Base-by-base conservation (phyloP, 2,797 vertebrate genomes). In the Hippoglossus hippoglossus region DNA sequence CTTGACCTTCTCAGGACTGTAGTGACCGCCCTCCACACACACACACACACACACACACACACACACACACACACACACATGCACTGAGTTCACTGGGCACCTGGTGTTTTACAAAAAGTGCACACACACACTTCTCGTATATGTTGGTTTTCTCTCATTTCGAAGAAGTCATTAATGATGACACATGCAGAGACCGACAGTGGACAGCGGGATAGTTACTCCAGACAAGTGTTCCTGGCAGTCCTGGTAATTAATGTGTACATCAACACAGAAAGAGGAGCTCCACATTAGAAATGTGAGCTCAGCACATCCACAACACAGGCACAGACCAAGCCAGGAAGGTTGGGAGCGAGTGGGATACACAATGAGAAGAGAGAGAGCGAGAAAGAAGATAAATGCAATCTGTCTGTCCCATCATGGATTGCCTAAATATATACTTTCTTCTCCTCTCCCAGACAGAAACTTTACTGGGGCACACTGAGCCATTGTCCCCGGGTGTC, bases 231-330 rank as follows among this genome's bases (percentile, higher is more conserved):
- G 90, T 94, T 90, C 92, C 91, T 89, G 89, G 90, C 88, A 91
- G 90, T 88, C 81, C 63, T 79, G 81, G 89, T 95, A 95, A 95
- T 95, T 94, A 94, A 95, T 94, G 94, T 92, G 87, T 91, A 84
- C 88, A 92, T 95, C 93, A 94, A 93, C 93, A 93, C 86, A 86
- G 80, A 92, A 81, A 91, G 82, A 91, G 82, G 75, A 86, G 86
- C 90, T 82, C 82, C 81, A 84, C 22, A 81, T 86, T 81, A 90
- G 90, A 94, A 94, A 92, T 85, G 86, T 92, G 91, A 93, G 92
- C 92, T 93, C 93, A 94, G 93, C 91, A 93, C 71, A 91, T 92
- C 81, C 84, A 91, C 87, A 85, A 77, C 67, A 85, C 80, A 86
- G 83, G 85, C 79, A 77, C 54, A 84, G 85, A 85, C 62, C 36